These are phyloP conservation scores for Trilocha varians DNA, from an alignment of 2,888 invertebrate genomes.

Conservation along the genomic window DNA sequence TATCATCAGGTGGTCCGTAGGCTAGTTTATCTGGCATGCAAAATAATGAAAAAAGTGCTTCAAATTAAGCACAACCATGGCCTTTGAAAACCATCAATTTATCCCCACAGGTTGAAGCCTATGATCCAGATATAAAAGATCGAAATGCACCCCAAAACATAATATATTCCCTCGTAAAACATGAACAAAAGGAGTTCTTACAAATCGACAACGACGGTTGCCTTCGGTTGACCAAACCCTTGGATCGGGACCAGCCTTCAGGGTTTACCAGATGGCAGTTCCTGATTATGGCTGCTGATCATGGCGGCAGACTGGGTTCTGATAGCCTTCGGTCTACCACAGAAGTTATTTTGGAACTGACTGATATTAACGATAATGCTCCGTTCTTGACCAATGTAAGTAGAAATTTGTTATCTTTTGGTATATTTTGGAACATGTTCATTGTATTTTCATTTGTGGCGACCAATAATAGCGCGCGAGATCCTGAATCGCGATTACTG, in stretches of 20 bases:
- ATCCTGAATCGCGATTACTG: no score
- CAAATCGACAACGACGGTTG: conserved; percentile 84
- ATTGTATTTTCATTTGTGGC: no score
- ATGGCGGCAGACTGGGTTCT: conserved; percentile 74
- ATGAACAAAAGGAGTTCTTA: conserved; percentile 80
- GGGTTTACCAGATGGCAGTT: conserved; percentile 88
- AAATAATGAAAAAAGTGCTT: no score
- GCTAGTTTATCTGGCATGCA: no score
- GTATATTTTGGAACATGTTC: background rate
- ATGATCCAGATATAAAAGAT: conserved; percentile 89
- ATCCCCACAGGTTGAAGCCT: conserved; percentile 80
- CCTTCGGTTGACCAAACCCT: conserved; percentile 79
- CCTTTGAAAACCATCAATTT: no score
- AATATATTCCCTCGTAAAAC: conserved; percentile 81
- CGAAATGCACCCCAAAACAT: conserved; percentile 83
- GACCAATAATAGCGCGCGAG: no score
- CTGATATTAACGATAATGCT: conserved; percentile 95
- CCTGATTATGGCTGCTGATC: conserved; percentile 82
- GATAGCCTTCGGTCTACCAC: conserved; percentile 76
- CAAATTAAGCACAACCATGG: no score
- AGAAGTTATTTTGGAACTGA: conserved; percentile 78
- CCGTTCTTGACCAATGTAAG: conserved; percentile 86
- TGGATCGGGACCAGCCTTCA: conserved; percentile 91
- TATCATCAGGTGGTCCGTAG: no score
- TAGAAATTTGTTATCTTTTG: conserved; percentile 23